Evolutionary conservation across 2,888 invertebrate species (phyloP).

Genomic region (Pterobdella sp.): DNA sequence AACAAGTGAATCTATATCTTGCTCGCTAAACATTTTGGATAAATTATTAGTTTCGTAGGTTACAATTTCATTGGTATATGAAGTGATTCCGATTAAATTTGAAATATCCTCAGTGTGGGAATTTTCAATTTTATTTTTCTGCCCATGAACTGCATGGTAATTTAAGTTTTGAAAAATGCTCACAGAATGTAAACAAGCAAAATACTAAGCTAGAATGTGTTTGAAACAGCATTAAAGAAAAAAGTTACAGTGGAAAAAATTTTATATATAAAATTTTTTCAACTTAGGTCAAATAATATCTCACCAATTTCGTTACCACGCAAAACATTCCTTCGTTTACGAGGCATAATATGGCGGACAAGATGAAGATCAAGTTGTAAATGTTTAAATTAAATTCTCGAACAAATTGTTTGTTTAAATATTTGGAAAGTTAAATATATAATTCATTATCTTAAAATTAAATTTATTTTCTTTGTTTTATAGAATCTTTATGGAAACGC

Average conservation of each 20-base stretch:
- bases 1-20: not conserved
- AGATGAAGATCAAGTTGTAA: too few relatives aligned
- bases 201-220: not conserved
- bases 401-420: too few relatives aligned
- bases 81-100: not conserved
- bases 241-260: not conserved
- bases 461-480: too few relatives aligned
- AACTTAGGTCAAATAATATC: not conserved
- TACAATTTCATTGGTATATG: not conserved
- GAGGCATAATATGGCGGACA: constrained; percentile 16
- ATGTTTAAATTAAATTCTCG: too few relatives aligned
- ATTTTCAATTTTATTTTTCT: not conserved
- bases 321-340: not conserved
- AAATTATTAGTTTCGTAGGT: not conserved
- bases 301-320: not conserved
- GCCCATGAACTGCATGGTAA: too few relatives aligned
- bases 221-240: not conserved
- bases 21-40: too few relatives aligned
- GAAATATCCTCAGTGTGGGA: not conserved
- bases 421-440: too few relatives aligned
- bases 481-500: too few relatives aligned
- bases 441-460: too few relatives aligned
- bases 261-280: not conserved
- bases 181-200: not conserved
- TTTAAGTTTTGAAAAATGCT: too few relatives aligned